Evolutionary conservation across 1,140 invertebrate species (phyloP).

Genomic region (Cyclargus thomasi): DNA sequence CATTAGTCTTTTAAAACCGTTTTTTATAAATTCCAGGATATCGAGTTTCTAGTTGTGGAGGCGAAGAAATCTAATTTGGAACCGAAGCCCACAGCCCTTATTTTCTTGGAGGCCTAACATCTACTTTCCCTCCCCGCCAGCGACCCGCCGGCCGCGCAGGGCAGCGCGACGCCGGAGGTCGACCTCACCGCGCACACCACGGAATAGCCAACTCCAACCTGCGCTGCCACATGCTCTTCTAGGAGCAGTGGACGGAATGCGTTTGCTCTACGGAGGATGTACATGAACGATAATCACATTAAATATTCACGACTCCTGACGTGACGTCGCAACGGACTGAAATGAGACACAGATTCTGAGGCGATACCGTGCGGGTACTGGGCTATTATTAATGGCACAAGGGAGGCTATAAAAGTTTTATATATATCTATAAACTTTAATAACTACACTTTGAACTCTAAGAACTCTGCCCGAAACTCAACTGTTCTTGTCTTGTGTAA

Average conservation of each 20-base stretch:
- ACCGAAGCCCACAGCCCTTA: constrained; percentile 89
- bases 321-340: constrained; percentile 60
- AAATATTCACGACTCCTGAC: constrained; percentile 24
- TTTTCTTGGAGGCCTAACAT: constrained; percentile 92
- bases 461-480: constrained; percentile 54
- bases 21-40: constrained; percentile 77
- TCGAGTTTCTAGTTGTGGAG: constrained; percentile 92
- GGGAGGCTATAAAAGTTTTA: constrained; percentile 62
- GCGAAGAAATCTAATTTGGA: constrained; percentile 92
- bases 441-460: constrained; percentile 32
- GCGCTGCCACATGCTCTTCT: constrained; percentile 76
- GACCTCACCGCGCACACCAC: constrained; percentile 78
- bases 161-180: constrained; percentile 76
- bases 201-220: constrained; percentile 75
- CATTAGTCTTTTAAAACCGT: too few relatives aligned
- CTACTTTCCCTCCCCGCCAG: constrained; percentile 86
- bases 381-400: constrained; percentile 68
- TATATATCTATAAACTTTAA: constrained; percentile 39
- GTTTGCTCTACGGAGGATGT: constrained; percentile 43
- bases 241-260: constrained; percentile 29
- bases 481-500: constrained; percentile 27
- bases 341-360: constrained; percentile 35
- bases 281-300: constrained; percentile 18
- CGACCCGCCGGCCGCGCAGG: constrained; percentile 80
- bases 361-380: constrained; percentile 44